A percentile compares a stretch with the other conserved stretches of the same genome.
These are phyloP conservation scores for Takifugu rubripes DNA, from an alignment of 2,797 vertebrate species.

Conservation along the genomic window DNA sequence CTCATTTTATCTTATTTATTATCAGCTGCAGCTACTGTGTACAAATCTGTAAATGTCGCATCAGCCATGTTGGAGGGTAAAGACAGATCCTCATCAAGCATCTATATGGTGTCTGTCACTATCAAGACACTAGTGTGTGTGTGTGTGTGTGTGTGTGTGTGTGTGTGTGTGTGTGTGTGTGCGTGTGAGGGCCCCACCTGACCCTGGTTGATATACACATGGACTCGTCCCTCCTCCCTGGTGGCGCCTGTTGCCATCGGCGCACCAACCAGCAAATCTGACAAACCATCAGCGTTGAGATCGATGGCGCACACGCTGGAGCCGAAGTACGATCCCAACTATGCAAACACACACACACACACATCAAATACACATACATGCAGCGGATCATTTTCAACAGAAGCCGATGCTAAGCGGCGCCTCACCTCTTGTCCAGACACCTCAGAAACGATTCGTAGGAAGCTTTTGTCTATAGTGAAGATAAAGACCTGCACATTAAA, in stretches of 20 bases:
- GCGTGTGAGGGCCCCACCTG: conserved; percentile 62
- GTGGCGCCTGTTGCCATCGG: conserved; percentile 76
- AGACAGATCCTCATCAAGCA: too few species aligned
- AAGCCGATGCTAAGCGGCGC: conserved; percentile 2
- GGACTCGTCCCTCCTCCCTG: conserved; percentile 91
- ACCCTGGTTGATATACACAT: conserved; percentile 93
- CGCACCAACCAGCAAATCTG: conserved; percentile 92
- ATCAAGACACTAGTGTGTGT: too few species aligned
- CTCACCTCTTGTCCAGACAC: conserved; percentile 86
- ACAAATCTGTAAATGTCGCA: too few species aligned
- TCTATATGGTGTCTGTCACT: too few species aligned
- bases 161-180: not conserved
- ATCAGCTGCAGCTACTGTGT: too few species aligned
- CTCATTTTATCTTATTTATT: too few species aligned
- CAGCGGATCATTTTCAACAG: conserved; percentile 4
- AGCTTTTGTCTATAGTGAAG: conserved; percentile 72
- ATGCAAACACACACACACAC: conserved; percentile 25
- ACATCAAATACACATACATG: not conserved
- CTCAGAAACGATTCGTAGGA: conserved; percentile 78
- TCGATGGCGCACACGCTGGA: conserved; percentile 88
- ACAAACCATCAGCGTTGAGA: conserved; percentile 90
- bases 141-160: too few species aligned
- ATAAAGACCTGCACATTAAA: conserved; percentile 80
- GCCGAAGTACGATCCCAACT: conserved; percentile 96
- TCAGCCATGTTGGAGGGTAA: too few species aligned